phyloP scores from a whole-genome alignment of 2,797 vertebrate species.

The Fundulus diaphanus region DNA sequence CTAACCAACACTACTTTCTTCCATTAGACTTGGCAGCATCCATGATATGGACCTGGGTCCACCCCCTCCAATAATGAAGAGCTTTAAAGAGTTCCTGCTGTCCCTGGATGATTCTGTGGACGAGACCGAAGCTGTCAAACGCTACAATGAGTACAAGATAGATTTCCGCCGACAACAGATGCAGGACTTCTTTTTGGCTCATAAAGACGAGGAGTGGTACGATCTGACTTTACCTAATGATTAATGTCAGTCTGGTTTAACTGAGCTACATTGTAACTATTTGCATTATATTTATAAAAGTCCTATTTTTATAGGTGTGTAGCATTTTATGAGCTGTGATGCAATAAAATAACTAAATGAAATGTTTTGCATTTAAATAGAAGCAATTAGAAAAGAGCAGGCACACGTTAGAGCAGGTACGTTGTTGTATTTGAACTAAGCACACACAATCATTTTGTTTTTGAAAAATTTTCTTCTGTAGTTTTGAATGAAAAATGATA shows the following conservation, averaged over 20 bases:
- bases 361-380: neutral
- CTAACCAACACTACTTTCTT: neutral
- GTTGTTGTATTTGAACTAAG: slow-evolving; percentile 18
- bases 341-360: slow-evolving; percentile 1
- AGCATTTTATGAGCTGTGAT: slow-evolving; percentile 15
- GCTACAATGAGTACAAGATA: slow-evolving; percentile 95
- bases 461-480: slow-evolving; percentile 11
- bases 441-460: neutral
- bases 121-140: slow-evolving; percentile 93
- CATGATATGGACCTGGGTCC: slow-evolving; percentile 92
- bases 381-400: neutral
- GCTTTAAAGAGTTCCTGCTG: slow-evolving; percentile 93
- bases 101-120: slow-evolving; percentile 94
- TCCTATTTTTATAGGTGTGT: slow-evolving; percentile 1
- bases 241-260: slow-evolving; percentile 7
- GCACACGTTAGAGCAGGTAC: neutral
- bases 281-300: slow-evolving; percentile 5
- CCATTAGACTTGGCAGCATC: slow-evolving; percentile 88
- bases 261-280: neutral
- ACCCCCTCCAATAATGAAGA: slow-evolving; percentile 91
- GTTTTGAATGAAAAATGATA: slow-evolving; percentile 30
- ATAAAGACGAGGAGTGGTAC: slow-evolving; percentile 98
- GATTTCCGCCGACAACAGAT: slow-evolving; percentile 96
- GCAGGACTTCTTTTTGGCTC: slow-evolving; percentile 95
- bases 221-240: slow-evolving; percentile 53